phyloP scores from a whole-genome alignment of 2,113 vertebrate genomes.

The Formicarius rufipectus region DNA sequence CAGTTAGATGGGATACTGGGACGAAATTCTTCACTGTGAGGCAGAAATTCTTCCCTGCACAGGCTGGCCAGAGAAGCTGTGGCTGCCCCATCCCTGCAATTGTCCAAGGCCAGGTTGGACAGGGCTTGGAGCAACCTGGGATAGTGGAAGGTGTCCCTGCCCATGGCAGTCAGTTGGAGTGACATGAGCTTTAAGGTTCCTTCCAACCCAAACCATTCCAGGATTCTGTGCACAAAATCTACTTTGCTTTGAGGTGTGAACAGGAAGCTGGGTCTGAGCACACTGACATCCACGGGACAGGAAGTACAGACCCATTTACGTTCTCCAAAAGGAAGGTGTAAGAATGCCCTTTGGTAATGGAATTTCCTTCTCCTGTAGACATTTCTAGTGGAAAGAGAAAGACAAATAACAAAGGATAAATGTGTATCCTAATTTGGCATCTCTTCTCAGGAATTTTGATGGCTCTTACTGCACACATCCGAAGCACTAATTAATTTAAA shows the following conservation, averaged over 20 bases:
- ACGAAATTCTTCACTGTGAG: background rate
- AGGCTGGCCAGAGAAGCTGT: background rate
- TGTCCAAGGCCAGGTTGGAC: background rate
- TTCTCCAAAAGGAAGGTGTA: slow-evolving; percentile 82
- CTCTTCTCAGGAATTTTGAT: background rate
- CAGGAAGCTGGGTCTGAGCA: background rate
- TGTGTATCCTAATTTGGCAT: background rate
- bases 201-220: background rate
- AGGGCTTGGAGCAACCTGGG: background rate
- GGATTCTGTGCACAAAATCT: background rate
- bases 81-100: background rate
- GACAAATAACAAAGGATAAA: background rate
- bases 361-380: slow-evolving; percentile 73
- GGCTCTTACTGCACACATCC: background rate
- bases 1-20: background rate
- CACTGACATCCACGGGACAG: background rate
- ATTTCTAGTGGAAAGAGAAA: slow-evolving; percentile 58
- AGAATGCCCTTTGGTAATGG: slow-evolving; percentile 85
- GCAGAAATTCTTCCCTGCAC: background rate
- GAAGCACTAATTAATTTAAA: background rate
- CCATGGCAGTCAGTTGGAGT: background rate
- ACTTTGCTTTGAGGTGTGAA: background rate
- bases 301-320: slow-evolving; percentile 44
- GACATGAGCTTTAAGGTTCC: background rate
- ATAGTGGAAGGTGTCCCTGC: background rate